Evolutionary conservation across 2,113 vertebrate genomes (phyloP).

Genomic region (Colius striatus): DNA sequence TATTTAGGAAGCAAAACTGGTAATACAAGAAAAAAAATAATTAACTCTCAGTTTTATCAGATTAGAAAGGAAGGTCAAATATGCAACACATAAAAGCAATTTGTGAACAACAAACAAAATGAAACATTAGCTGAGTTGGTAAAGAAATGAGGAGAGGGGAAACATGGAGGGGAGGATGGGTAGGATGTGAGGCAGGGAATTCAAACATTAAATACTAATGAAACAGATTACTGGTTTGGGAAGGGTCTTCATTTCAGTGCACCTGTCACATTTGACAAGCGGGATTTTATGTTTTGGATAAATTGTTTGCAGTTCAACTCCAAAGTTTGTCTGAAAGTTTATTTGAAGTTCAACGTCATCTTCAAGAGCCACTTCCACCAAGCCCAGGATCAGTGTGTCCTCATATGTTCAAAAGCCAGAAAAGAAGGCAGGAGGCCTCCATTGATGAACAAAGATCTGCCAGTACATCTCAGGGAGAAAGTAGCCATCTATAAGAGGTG

Average conservation of each 20-base stretch:
- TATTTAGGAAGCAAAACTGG: background rate
- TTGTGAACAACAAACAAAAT: background rate
- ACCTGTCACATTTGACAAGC: background rate
- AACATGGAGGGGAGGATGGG: too few species aligned
- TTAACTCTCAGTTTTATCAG: background rate
- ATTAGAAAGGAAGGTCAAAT: background rate
- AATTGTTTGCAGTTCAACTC: background rate
- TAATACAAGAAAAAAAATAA: background rate
- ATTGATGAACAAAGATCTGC: too few species aligned
- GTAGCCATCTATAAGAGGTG: too few species aligned
- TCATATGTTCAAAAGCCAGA: too few species aligned
- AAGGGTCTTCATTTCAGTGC: background rate
- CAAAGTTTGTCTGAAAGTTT: too few species aligned
- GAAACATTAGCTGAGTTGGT: background rate
- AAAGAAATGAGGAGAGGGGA: background rate
- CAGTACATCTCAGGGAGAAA: too few species aligned
- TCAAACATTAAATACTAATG: background rate
- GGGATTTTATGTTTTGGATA: background rate
- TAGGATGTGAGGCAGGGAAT: too few species aligned
- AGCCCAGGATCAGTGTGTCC: too few species aligned
- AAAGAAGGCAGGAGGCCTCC: too few species aligned
- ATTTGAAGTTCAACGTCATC: too few species aligned
- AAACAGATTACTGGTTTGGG: accelerated
- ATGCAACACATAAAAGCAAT: background rate
- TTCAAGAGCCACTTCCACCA: too few species aligned